phyloP scores from a whole-genome alignment of 2,113 vertebrate genomes.

The Lophius piscatorius region DNA sequence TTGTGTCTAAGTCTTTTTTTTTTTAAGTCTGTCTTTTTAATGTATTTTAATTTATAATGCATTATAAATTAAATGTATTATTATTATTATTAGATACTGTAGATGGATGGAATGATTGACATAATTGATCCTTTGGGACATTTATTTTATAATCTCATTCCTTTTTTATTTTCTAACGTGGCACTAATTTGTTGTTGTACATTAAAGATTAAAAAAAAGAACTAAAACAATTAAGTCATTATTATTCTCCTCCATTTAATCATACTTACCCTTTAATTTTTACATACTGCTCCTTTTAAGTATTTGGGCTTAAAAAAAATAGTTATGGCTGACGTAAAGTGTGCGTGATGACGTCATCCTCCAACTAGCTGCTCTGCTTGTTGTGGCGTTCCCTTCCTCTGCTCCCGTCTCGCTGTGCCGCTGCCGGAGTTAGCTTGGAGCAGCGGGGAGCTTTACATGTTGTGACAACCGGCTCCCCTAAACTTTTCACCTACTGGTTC shows the following conservation, averaged over 20 bases:
- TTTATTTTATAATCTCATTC: too few species aligned
- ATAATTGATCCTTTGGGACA: too few species aligned
- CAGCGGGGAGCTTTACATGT: conserved; percentile 15
- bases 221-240: too few species aligned
- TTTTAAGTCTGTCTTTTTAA: too few species aligned
- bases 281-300: not conserved
- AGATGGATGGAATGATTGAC: too few species aligned
- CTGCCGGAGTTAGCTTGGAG: conserved; percentile 52
- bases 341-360: conserved; percentile 75
- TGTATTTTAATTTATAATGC: too few species aligned
- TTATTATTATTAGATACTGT: too few species aligned
- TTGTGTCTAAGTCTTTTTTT: too few species aligned
- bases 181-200: too few species aligned
- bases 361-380: conserved; percentile 32
- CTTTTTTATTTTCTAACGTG: too few species aligned
- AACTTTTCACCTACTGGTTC: conserved; percentile 38
- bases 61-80: too few species aligned
- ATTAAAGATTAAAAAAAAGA: not conserved
- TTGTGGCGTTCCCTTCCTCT: conserved; percentile 68
- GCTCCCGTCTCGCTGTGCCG: conserved; percentile 55
- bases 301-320: conserved; percentile 8
- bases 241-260: too few species aligned
- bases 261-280: not conserved
- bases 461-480: conserved; percentile 46
- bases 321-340: conserved; percentile 44